These are phyloP conservation scores for Hyperoplus lanceolatus DNA, from an alignment of 2,797 vertebrate species.

Conservation along the genomic window DNA sequence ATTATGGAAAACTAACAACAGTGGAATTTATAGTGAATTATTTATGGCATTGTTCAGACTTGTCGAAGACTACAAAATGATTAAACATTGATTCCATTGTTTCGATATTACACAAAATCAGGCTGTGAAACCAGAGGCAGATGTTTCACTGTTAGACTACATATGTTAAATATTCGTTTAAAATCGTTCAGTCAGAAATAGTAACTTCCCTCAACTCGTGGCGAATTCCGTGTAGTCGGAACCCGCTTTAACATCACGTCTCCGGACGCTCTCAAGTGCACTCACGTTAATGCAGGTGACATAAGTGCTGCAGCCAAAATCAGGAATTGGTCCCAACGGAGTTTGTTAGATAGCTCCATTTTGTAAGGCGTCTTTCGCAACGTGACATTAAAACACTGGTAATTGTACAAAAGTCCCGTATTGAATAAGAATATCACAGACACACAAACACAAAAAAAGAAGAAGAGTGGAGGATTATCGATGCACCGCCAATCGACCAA, in stretches of 20 bases:
- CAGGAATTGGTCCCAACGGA: slow-evolving; percentile 87
- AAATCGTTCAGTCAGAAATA: slow-evolving; percentile 22
- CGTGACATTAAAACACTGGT: slow-evolving; percentile 89
- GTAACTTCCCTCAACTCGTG: slow-evolving; percentile 20
- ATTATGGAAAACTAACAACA: slow-evolving; percentile 30
- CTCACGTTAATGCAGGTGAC: slow-evolving; percentile 90
- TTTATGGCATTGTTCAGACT: slow-evolving; percentile 22
- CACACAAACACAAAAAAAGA: slow-evolving; percentile 27
- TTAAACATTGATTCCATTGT: slow-evolving; percentile 39
- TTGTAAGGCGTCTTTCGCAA: slow-evolving; percentile 80
- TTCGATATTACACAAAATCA: slow-evolving; percentile 42
- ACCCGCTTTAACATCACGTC: slow-evolving; percentile 50
- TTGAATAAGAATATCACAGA: slow-evolving; percentile 61
- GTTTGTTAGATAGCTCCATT: slow-evolving; percentile 87
- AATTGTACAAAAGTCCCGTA: slow-evolving; percentile 47
- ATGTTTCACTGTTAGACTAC: slow-evolving; percentile 42
- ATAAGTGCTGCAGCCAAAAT: slow-evolving; percentile 87
- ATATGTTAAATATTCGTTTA: slow-evolving; percentile 25
- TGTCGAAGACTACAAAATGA: slow-evolving; percentile 21
- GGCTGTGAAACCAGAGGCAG: slow-evolving; percentile 36
- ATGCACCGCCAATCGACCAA: slow-evolving; percentile 81
- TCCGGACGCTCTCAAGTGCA: slow-evolving; percentile 75
- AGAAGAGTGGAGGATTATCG: slow-evolving; percentile 75
- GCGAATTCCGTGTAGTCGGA: slow-evolving; percentile 25
- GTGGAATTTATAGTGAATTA: slow-evolving; percentile 16